These are phyloP conservation scores for Heliconius melpomene DNA, from an alignment of 1,140 invertebrate genomes.

Conservation along the genomic window DNA sequence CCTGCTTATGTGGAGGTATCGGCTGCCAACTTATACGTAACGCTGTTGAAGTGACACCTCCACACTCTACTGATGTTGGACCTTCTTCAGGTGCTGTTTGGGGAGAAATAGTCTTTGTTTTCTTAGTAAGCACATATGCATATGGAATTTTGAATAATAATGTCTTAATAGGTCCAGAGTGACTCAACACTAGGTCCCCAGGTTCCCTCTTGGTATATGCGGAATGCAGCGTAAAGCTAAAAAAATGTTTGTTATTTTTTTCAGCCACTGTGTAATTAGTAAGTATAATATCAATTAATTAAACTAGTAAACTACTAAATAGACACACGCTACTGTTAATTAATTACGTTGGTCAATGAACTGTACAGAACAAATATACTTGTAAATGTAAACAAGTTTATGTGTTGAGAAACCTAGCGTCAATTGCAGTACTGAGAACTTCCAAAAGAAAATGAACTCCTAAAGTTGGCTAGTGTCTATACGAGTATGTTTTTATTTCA, in stretches of 20 bases:
- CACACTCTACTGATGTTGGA: conserved; percentile 85
- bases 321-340: background rate
- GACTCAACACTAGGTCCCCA: too few species aligned
- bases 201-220: too few species aligned
- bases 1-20: conserved; percentile 87
- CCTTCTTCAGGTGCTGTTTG: conserved; percentile 85
- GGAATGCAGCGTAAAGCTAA: too few species aligned
- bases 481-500: background rate
- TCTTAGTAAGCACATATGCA: too few species aligned
- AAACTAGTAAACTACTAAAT: too few species aligned
- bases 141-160: too few species aligned
- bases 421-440: background rate
- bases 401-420: background rate
- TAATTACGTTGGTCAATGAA: background rate
- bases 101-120: background rate
- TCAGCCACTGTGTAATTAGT: too few species aligned
- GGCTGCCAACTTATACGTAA: conserved; percentile 89
- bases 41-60: conserved; percentile 86
- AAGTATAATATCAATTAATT: too few species aligned
- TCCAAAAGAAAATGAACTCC: background rate
- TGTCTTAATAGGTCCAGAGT: too few species aligned
- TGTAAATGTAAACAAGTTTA: background rate
- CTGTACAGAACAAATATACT: background rate
- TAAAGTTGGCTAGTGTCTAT: background rate
- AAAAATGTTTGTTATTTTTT: too few species aligned